Percentiles rank a stretch among this genome's conserved stretches.
phyloP scores from a whole-genome alignment of 1,140 invertebrate species.

The Camponotus vicinus region DNA sequence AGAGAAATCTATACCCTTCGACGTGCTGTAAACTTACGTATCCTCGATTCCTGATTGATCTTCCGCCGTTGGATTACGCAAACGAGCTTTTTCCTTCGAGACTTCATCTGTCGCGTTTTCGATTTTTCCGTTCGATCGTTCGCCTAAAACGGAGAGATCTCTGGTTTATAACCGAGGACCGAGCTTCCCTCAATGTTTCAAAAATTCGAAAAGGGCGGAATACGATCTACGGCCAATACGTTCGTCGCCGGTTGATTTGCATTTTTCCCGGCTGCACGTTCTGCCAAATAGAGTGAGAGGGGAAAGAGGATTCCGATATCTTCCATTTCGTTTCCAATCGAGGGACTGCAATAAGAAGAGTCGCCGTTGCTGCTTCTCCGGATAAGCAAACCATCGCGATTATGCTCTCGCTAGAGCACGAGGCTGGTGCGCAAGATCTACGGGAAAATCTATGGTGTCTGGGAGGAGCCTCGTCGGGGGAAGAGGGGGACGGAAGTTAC shows the following conservation, averaged over 20 bases:
- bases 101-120: conserved; percentile 12
- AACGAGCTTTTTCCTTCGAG: background rate
- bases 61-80: background rate
- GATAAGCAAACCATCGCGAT: conserved; percentile 78
- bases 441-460: conserved; percentile 47
- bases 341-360: conserved; percentile 74
- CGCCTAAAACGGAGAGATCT: conserved; percentile 27
- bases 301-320: conserved; percentile 75
- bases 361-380: conserved; percentile 58
- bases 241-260: conserved; percentile 74
- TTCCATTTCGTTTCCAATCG: conserved; percentile 77
- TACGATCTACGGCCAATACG: conserved; percentile 66
- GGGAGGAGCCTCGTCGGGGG: conserved; percentile 3
- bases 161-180: conserved; percentile 17
- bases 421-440: conserved; percentile 30
- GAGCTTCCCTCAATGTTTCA: background rate
- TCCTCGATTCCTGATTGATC: conserved; percentile 33
- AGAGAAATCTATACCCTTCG: background rate
- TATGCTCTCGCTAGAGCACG: conserved; percentile 56
- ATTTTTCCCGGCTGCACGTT: conserved; percentile 65
- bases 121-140: background rate
- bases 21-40: background rate
- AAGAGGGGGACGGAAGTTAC: conserved; percentile 15
- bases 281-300: background rate
- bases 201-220: conserved; percentile 46